These are phyloP conservation scores for Peromyscus eremicus DNA, from an alignment of 2,797 vertebrate genomes.

Conservation along the genomic window DNA sequence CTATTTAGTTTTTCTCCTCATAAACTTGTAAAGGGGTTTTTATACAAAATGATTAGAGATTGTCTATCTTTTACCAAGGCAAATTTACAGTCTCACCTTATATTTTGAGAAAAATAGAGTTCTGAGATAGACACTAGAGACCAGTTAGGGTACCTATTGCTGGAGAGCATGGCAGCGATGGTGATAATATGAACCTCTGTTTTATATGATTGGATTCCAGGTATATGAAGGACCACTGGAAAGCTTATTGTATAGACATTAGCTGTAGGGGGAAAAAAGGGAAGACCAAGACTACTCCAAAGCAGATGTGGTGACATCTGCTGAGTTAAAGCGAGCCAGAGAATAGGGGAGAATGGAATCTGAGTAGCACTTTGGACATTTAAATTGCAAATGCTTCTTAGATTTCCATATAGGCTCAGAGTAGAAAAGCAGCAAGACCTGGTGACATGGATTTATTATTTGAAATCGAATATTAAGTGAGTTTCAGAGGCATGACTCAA, in stretches of 20 bases:
- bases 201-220: background rate
- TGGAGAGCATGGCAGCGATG: too few species aligned
- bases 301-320: background rate
- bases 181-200: too few species aligned
- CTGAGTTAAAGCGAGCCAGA: background rate
- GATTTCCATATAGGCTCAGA: background rate
- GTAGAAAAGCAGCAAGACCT: background rate
- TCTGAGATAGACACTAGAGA: background rate
- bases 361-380: background rate
- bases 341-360: background rate
- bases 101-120: conserved; percentile 2
- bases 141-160: background rate
- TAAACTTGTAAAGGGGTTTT: background rate
- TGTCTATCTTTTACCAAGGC: background rate
- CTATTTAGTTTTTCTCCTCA: background rate
- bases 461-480: background rate
- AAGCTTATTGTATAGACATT: background rate
- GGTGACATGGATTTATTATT: background rate
- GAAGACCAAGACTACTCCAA: background rate
- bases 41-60: background rate
- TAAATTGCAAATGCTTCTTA: background rate
- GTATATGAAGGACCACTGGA: background rate
- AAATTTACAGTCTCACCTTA: background rate
- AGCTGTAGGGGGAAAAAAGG: background rate
- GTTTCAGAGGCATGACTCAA: conserved; percentile 7